Conservation (phyloP, 2,888 invertebrate species). For the Clusia tigrina region DNA sequence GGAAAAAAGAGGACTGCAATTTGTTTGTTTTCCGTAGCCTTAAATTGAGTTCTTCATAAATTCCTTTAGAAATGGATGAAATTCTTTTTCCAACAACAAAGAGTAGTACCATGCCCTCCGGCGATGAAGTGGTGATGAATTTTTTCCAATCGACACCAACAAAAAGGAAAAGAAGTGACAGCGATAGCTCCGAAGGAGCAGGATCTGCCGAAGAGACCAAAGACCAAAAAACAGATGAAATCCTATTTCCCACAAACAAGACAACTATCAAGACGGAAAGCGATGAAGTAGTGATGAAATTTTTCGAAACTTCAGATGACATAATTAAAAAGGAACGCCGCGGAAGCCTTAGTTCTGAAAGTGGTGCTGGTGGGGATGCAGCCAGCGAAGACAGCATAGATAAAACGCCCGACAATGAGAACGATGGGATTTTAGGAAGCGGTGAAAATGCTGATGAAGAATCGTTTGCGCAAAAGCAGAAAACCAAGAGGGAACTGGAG, state of each 20-base stretch:
- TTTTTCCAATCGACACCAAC: conserved; percentile 42
- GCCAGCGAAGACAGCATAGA: conserved; percentile 12
- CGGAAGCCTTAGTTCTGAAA: too few relatives aligned
- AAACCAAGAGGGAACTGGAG: conserved; percentile 84
- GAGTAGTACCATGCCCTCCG: conserved; percentile 42
- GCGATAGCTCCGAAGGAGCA: conserved; percentile 27
- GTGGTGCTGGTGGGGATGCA: conserved; percentile 24
- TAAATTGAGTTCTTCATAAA: too few relatives aligned
- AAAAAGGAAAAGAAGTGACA: conserved; percentile 40
- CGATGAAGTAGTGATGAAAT: too few relatives aligned
- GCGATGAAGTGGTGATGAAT: conserved; percentile 53
- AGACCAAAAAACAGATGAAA: too few relatives aligned
- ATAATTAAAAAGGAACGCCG: too few relatives aligned
- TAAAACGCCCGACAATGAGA: conserved; percentile 40
- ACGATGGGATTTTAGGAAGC: conserved; percentile 41
- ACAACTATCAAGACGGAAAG: too few relatives aligned
- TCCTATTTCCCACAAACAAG: too few relatives aligned
- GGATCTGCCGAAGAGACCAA: too few relatives aligned
- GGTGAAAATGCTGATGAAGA: too few relatives aligned
- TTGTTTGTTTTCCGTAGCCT: too few relatives aligned
- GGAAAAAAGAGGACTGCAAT: too few relatives aligned
- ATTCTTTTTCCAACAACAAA: conserved; percentile 49
- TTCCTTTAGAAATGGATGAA: conserved; percentile 52
- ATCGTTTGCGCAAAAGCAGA: conserved; percentile 68
- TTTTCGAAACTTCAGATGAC: too few relatives aligned